Evolutionary conservation across 2,888 invertebrate genomes (phyloP), one percentile per base, ranked within the genome.

Genomic region (Drosophila mettleri): DNA sequence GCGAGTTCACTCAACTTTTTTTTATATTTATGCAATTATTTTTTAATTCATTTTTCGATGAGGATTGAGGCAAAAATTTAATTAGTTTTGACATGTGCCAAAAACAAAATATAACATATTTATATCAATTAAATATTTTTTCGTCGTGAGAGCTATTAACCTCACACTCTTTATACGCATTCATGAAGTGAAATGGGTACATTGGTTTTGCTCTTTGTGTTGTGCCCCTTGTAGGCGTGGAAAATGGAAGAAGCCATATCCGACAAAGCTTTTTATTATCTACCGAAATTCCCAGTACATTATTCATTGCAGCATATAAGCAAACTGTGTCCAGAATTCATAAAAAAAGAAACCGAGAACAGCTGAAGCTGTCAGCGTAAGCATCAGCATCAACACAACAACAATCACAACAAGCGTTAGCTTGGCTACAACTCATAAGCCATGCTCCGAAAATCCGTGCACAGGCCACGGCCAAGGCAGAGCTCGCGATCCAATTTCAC

Each of bases 371-470:
- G 60, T 58, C 74, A 69, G 49, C 66, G 41, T 9, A 16, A 20
- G 10, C 48, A 20, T 16, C 60, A 16, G 20, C 36, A 36, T 31
- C 18, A 38, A 20, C 29, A 51, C 18, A 61, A 22, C 46, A 58
- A 20, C 39, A 41, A 49, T 20, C 27, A 31, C 45, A 46, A n/a
- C 18, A 48, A 55, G 27, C 20, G n/a, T n/a, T n/a, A n/a, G n/a
- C n/a, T n/a, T 24, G 51, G 54, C 62, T 59, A 27, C 62, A 69
- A 70, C 73, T 80, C 84, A 80, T 81, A 80, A 80, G 71, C 62
- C 65, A 62, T 53, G 48, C 53, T 45, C 39, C 53, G 34, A 60
- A 46, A 63, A 76, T 57, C 53, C 33, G 33, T 20, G 68, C 62
- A 60, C 43, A 52, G 38, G 61, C 63, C 63, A 38, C 39, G 61